These are phyloP conservation scores for Leucophora obtusa DNA, from an alignment of 2,888 invertebrate genomes.

Conservation along the genomic window DNA sequence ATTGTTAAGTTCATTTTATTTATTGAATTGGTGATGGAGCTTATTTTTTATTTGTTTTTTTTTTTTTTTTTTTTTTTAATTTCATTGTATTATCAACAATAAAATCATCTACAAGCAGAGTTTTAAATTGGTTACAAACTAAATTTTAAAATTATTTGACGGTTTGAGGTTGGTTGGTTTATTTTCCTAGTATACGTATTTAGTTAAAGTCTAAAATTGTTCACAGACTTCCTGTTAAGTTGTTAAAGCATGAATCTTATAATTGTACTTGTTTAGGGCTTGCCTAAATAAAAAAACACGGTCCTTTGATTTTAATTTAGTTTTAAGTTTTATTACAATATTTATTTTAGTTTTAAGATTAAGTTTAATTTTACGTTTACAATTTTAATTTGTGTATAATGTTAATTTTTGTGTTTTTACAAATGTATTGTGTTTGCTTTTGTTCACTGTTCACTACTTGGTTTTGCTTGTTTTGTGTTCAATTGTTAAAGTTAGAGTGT, in stretches of 20 bases:
- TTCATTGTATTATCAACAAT: slow-evolving; percentile 16
- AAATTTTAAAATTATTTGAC: slow-evolving; percentile 4
- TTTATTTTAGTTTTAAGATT: no score
- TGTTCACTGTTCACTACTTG: no score
- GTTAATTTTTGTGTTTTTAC: no score
- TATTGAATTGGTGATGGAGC: slow-evolving; percentile 49
- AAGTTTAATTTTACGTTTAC: no score
- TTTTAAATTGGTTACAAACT: slow-evolving; percentile 40
- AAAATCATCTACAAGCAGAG: slow-evolving; percentile 43
- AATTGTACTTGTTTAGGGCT: no score
- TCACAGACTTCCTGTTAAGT: slow-evolving; percentile 52
- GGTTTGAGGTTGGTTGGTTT: slow-evolving; percentile 26
- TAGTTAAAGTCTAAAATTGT: slow-evolving; percentile 14
- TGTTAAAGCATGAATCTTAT: slow-evolving; percentile 27
- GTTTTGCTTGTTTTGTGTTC: no score
- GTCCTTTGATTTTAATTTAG: no score
- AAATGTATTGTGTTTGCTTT: no score
- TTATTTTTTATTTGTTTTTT: background rate
- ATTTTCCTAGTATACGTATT: slow-evolving; percentile 21
- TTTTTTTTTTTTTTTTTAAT: slow-evolving; percentile 11
- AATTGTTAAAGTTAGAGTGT: no score
- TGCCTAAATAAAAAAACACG: no score
- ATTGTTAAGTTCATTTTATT: slow-evolving; percentile 32
- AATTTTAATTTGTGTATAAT: no score
- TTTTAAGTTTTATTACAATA: no score